These are phyloP conservation scores for Podarcis muralis DNA, from an alignment of 2,113 vertebrate species.

Conservation along the genomic window DNA sequence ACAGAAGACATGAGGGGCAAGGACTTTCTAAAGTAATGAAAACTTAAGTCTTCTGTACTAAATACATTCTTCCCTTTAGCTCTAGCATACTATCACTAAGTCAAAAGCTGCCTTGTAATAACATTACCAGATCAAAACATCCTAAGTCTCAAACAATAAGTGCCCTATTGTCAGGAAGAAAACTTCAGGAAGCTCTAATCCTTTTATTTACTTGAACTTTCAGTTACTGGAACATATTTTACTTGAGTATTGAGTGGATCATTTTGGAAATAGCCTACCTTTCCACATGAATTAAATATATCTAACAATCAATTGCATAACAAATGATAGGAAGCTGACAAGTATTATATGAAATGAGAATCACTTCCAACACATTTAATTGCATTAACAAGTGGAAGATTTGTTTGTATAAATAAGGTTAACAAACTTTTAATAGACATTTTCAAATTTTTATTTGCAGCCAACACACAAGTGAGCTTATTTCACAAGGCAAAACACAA, in stretches of 20 bases:
- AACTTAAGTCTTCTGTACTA: not conserved
- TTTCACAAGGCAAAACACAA: not conserved
- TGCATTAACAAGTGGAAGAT: not conserved
- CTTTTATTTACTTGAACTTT: slow-evolving; percentile 4
- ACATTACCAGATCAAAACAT: not conserved
- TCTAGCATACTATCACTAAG: not conserved
- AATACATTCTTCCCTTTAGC: not conserved
- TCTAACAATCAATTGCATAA: not conserved
- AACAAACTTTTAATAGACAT: not conserved
- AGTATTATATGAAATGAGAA: not conserved
- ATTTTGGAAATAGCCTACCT: not conserved
- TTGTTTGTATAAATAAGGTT: not conserved
- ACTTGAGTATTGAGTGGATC: not conserved
- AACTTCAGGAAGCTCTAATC: slow-evolving; percentile 4
- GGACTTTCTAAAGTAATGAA: not conserved
- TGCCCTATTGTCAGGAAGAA: not conserved
- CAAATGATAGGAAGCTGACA: not conserved
- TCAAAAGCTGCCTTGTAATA: not conserved
- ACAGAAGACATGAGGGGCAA: not conserved
- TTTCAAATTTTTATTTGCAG: not conserved
- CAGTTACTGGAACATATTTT: not conserved
- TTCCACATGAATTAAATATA: not conserved
- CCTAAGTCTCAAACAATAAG: not conserved
- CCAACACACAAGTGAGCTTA: too few relatives aligned
- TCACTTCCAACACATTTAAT: not conserved